Evolutionary conservation across 2,888 invertebrate species (phyloP), one percentile per base, ranked within the genome.

Genomic region (Macaria liturata): DNA sequence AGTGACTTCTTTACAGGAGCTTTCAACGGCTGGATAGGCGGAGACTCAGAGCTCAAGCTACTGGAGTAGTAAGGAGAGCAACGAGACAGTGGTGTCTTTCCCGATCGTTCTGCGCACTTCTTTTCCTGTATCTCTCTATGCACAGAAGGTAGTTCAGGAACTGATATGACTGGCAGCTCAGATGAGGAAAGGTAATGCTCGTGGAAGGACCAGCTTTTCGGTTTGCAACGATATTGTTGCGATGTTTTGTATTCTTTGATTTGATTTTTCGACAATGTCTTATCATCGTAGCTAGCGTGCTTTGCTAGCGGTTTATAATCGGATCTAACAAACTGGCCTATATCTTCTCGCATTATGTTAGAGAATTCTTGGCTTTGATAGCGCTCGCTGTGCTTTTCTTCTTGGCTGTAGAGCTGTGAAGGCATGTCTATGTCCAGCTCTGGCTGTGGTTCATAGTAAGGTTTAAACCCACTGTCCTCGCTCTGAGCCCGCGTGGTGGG

Each of bases 11-110:
- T 95, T 20, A 93, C 94, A 0, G 94, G 93, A 4, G 94, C 94
- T 71, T 95, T 94, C 49, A 94, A 91, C 39, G 95, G 92, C 58
- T 94, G 93, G 78, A 95, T 94, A 2, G 95, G 95, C 3, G 95
- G 95, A 32, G 95, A 95, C 70, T 95, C 95, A 0, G 95, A 95
- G 75, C 95, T 95, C 44, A 95, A 84, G 71, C 95, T 95, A 72
- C 95, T 95, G 34, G 95, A 95, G 79, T 95, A 95, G 76, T 95
- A 95, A 0, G 95, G 95, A 1, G 95, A 95, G 74, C 95, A 95
- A 75, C 95, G 94, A 0, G 94, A 93, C 37, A 95, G 80, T 66
- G 93, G 92, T 9, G 91, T 91, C 73, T 93, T 93, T 44, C 86
- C 93, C 56, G 93, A 92, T 56, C 90, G 76, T 49, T 91, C 91